These are phyloP conservation scores for Alouatta palliata DNA, from an alignment of 2,113 vertebrate genomes.

Conservation along the genomic window DNA sequence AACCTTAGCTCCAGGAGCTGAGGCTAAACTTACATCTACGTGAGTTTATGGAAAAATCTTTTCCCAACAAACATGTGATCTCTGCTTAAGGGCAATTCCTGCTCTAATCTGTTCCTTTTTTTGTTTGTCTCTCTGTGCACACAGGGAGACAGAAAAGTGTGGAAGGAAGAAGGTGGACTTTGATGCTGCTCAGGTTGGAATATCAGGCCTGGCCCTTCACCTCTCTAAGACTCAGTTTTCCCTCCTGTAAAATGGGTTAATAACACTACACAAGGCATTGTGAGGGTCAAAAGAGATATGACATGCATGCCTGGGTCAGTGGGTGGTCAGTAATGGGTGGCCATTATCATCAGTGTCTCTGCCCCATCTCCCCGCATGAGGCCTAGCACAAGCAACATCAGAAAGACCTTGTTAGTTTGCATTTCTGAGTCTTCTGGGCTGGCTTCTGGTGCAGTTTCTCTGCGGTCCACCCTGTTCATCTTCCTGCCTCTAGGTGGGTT, in stretches of 20 bases:
- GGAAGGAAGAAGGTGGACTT: neutral
- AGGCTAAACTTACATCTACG: neutral
- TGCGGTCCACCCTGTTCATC: fast-evolving
- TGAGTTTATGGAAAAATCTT: neutral
- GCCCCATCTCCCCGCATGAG: neutral
- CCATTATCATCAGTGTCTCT: neutral
- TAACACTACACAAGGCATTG: neutral
- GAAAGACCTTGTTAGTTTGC: neutral
- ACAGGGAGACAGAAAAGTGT: neutral
- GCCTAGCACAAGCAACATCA: fast-evolving
- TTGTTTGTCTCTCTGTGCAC: neutral
- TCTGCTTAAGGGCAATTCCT: neutral
- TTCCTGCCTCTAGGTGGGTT: neutral
- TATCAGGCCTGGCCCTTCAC: neutral
- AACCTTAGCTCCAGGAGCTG: neutral
- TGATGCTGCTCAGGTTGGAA: neutral
- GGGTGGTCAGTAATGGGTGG: too few relatives aligned
- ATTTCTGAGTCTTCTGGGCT: neutral
- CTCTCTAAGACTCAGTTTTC: neutral
- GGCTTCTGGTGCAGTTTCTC: neutral
- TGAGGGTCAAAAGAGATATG: neutral
- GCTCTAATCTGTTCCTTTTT: neutral
- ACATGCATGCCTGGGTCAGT: too few relatives aligned
- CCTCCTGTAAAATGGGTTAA: neutral
- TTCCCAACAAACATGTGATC: neutral